phyloP scores from a whole-genome alignment of 2,797 vertebrate species.

The Coreius guichenoti region DNA sequence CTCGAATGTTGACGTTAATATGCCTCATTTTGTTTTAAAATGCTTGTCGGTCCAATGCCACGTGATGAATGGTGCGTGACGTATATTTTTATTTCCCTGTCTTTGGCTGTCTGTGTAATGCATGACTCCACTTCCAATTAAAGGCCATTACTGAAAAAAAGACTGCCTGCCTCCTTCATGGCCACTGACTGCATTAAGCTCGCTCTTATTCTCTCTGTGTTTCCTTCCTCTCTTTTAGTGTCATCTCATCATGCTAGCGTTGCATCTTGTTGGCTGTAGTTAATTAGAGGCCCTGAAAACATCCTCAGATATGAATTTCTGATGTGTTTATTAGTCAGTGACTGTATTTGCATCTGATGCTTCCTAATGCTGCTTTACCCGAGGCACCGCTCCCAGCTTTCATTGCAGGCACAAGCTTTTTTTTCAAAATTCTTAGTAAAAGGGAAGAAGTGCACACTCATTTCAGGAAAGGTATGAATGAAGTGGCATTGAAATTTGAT shows the following conservation, averaged over 20 bases:
- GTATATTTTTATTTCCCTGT: constrained; percentile 54
- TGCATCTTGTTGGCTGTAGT: constrained; percentile 42
- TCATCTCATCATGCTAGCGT: constrained; percentile 20
- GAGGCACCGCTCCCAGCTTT: constrained; percentile 1
- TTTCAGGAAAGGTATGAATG: constrained; percentile 12
- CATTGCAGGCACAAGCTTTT: constrained; percentile 1
- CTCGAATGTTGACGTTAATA: not conserved
- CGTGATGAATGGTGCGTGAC: constrained; percentile 30
- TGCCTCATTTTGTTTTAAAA: constrained; percentile 8
- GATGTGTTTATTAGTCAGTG: constrained; percentile 58
- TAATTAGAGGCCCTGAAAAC: constrained; percentile 57
- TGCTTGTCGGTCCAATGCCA: constrained; percentile 13
- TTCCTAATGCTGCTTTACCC: constrained; percentile 43
- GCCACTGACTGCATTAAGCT: constrained; percentile 55
- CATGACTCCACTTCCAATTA: constrained; percentile 53
- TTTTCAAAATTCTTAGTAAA: not conserved
- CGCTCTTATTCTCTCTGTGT: constrained; percentile 12
- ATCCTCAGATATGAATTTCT: constrained; percentile 53
- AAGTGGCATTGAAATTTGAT: not conserved
- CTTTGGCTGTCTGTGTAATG: constrained; percentile 52
- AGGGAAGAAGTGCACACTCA: not conserved
- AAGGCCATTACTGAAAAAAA: constrained; percentile 57
- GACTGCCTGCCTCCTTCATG: constrained; percentile 39
- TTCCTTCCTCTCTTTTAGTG: constrained; percentile 22
- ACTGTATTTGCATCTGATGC: constrained; percentile 46